phyloP scores from a whole-genome alignment of 2,797 vertebrate genomes.

The Schizothorax lantsangensis region DNA sequence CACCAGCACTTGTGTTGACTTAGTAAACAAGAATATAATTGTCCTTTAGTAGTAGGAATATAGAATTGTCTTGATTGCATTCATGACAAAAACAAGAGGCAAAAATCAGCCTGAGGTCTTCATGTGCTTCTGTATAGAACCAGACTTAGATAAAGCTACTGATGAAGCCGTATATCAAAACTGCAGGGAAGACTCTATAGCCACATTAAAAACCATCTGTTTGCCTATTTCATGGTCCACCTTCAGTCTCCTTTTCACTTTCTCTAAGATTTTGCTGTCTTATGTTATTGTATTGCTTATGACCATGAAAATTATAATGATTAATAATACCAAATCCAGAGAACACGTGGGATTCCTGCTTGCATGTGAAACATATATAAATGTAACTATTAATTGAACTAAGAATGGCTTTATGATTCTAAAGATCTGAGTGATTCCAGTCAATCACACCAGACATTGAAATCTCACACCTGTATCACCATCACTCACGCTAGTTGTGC shows the following conservation, averaged over 20 bases:
- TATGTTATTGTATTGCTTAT: not conserved
- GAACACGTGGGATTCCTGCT: not conserved
- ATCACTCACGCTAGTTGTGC: slow-evolving; percentile 63
- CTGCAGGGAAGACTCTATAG: not conserved
- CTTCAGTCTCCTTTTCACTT: not conserved
- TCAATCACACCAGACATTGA: not conserved
- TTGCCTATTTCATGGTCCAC: not conserved
- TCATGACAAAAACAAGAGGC: not conserved
- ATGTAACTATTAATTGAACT: not conserved
- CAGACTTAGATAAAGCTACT: not conserved
- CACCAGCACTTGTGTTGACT: not conserved
- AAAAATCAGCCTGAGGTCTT: not conserved
- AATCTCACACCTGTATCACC: slow-evolving; percentile 6
- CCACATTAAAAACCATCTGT: not conserved
- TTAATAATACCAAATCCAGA: not conserved
- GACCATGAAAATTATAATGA: not conserved
- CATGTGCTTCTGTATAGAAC: not conserved
- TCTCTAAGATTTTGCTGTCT: not conserved
- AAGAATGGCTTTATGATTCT: slow-evolving; percentile 74
- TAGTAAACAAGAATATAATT: not conserved
- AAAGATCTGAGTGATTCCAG: slow-evolving; percentile 27
- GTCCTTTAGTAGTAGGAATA: not conserved
- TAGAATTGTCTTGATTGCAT: not conserved
- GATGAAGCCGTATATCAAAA: not conserved
- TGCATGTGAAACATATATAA: not conserved